Conservation (phyloP, 2,113 vertebrate genomes). For the Sinocyclocheilus rhinocerous region DNA sequence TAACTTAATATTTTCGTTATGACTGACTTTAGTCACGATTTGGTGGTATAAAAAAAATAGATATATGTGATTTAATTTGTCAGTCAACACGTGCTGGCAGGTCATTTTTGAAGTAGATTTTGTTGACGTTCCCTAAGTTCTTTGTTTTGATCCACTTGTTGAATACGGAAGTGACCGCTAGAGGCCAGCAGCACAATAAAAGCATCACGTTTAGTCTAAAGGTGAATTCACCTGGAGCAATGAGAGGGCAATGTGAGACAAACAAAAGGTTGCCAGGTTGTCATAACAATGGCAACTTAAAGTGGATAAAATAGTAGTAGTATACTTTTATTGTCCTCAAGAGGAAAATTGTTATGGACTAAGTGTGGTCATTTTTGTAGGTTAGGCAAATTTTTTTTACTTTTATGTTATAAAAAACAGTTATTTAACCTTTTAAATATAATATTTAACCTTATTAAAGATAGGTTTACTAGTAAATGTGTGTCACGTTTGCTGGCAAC, state of each 20-base stretch:
- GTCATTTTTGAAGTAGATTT: background rate
- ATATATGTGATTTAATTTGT: background rate
- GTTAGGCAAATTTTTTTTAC: no score
- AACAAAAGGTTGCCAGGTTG: slow-evolving; percentile 40
- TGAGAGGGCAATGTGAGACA: background rate
- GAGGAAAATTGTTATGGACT: no score
- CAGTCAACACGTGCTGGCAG: slow-evolving; percentile 11
- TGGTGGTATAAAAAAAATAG: background rate
- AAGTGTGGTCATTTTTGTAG: no score
- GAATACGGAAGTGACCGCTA: slow-evolving; percentile 33
- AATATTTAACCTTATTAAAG: background rate
- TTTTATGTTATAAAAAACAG: background rate
- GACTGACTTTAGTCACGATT: background rate
- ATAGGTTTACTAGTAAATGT: background rate
- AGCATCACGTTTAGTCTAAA: background rate
- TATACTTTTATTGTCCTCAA: no score
- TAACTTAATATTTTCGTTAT: background rate
- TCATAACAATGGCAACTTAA: background rate
- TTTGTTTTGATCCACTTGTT: slow-evolving; percentile 34
- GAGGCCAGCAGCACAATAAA: slow-evolving; percentile 19
- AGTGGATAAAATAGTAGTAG: background rate
- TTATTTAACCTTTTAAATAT: background rate
- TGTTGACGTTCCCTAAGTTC: slow-evolving; percentile 16
- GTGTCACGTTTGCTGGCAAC: background rate
- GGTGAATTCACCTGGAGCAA: slow-evolving; percentile 37